These are phyloP conservation scores for Acarapis woodi DNA, from an alignment of 1,140 invertebrate genomes.

Conservation along the genomic window DNA sequence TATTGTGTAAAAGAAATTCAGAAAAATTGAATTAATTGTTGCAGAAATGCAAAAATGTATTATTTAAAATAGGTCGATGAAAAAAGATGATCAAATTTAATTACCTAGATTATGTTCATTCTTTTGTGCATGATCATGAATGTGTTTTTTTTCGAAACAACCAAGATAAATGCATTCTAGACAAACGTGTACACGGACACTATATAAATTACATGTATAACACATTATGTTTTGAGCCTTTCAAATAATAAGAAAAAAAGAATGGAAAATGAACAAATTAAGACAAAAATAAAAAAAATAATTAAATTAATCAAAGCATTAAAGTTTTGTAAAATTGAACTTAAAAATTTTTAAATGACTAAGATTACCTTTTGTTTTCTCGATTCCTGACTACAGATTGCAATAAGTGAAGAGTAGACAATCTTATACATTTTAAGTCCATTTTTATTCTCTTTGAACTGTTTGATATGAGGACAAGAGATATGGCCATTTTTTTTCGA, in stretches of 20 bases:
- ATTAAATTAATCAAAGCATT: not conserved
- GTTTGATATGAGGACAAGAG: not conserved
- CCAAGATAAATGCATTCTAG: constrained; percentile 71
- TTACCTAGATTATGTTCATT: constrained; percentile 46
- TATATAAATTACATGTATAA: constrained; percentile 33
- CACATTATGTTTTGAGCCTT: constrained; percentile 42
- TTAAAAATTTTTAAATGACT: not conserved
- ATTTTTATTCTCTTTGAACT: not conserved
- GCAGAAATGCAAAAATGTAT: not conserved
- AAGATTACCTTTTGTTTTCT: not conserved
- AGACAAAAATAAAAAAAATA: not conserved
- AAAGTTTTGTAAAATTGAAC: not conserved
- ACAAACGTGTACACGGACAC: constrained; percentile 48
- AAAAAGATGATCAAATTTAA: constrained; percentile 2
- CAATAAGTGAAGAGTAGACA: not conserved
- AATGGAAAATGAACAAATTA: not conserved
- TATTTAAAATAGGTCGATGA: not conserved
- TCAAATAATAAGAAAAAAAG: constrained; percentile 15
- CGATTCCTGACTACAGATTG: not conserved
- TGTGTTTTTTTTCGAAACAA: constrained; percentile 45
- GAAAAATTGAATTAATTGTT: not conserved
- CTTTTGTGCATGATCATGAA: constrained; percentile 46
- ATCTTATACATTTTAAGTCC: not conserved
- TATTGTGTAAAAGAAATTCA: constrained; percentile 14
- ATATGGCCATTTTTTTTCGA: no score